phyloP scores from a whole-genome alignment of 2,113 vertebrate species.

The Nycticorax nycticorax region DNA sequence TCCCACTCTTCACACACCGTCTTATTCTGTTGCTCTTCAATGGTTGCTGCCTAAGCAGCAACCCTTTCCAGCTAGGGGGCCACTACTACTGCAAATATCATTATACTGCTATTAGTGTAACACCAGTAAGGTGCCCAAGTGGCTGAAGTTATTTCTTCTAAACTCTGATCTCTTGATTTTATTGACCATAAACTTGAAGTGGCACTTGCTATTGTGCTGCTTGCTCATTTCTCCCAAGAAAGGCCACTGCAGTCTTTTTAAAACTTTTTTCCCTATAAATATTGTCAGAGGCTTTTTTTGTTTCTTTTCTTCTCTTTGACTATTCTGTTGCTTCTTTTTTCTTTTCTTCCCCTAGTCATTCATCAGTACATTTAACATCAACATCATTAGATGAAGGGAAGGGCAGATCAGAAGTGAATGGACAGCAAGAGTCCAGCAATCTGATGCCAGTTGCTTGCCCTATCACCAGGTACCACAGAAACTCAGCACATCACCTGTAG shows the following conservation, averaged over 20 bases:
- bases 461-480: background rate
- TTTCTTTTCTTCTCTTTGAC: background rate
- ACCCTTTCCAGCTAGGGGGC: background rate
- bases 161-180: background rate
- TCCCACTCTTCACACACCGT: background rate
- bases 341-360: background rate
- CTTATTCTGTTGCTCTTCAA: background rate
- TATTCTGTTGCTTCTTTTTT: background rate
- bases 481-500: background rate
- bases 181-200: background rate
- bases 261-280: background rate
- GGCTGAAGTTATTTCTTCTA: background rate
- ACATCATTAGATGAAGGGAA: background rate
- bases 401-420: background rate
- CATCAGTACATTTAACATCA: background rate
- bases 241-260: background rate
- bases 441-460: background rate
- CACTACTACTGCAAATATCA: background rate
- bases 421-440: background rate
- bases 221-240: background rate
- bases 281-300: background rate
- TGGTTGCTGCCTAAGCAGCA: background rate
- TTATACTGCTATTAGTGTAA: background rate
- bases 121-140: background rate
- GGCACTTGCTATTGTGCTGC: background rate